Evolutionary conservation across 2,797 vertebrate species (phyloP).

Genomic region (Thamnophis elegans): DNA sequence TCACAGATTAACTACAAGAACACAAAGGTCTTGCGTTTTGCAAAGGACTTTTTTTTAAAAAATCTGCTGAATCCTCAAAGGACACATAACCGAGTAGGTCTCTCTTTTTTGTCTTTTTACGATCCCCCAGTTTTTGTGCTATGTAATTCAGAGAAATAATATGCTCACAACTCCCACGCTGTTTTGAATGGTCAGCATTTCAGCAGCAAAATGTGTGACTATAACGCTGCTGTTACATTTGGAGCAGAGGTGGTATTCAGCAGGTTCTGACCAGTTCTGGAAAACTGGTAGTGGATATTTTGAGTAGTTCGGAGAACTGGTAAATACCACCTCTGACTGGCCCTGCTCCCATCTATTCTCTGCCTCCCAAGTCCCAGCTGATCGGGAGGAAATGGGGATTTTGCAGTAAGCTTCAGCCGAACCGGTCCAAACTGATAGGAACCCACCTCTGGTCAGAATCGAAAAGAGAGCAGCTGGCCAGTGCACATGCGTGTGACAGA

Average conservation of each 20-base stretch:
- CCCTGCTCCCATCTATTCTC: too few relatives aligned
- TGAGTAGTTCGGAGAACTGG: too few relatives aligned
- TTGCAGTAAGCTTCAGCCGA: too few relatives aligned
- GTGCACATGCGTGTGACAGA: too few relatives aligned
- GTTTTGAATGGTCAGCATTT: neutral
- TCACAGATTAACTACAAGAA: neutral
- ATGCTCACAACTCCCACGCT: neutral
- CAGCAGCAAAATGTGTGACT: neutral
- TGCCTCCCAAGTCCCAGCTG: too few relatives aligned
- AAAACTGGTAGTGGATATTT: too few relatives aligned
- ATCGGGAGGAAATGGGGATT: too few relatives aligned
- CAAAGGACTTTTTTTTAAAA: neutral
- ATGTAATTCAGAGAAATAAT: neutral
- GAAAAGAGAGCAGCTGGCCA: too few relatives aligned
- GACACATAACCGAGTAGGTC: neutral
- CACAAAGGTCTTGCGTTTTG: neutral
- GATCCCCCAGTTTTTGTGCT: neutral
- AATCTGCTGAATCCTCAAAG: neutral
- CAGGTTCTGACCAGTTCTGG: too few relatives aligned
- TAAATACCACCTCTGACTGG: too few relatives aligned
- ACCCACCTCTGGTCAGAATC: too few relatives aligned
- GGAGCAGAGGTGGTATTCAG: neutral
- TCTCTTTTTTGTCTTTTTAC: neutral
- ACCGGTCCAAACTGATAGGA: too few relatives aligned
- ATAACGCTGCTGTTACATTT: neutral